Percentiles rank a stretch among this genome's conserved stretches.
Conservation (phyloP, 2,888 invertebrate species). For the Furcula furcula region DNA sequence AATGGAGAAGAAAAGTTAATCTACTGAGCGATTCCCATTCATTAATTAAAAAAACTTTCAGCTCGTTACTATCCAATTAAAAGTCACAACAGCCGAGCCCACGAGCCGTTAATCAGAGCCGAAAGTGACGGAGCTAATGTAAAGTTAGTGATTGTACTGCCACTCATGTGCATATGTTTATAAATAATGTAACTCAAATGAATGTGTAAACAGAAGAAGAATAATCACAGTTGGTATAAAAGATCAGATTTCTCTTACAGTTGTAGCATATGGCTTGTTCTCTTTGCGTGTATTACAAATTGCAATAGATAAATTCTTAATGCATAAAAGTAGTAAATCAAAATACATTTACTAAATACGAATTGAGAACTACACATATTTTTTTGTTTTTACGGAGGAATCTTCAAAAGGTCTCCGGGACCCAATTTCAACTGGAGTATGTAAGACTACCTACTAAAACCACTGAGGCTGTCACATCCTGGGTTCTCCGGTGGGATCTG, state of each 20-base stretch:
- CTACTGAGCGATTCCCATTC: conserved; percentile 53
- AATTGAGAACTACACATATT: too few species aligned
- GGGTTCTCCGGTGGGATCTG: too few species aligned
- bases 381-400: too few species aligned
- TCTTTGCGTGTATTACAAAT: neutral
- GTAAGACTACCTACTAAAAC: too few species aligned
- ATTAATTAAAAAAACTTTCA: conserved; percentile 70
- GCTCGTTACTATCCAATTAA: conserved; percentile 68
- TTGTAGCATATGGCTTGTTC: neutral
- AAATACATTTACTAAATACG: too few species aligned
- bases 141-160: conserved; percentile 12
- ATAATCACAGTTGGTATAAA: neutral
- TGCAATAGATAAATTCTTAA: too few species aligned
- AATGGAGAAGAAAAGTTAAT: conserved; percentile 50
- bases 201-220: neutral
- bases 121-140: conserved; percentile 53
- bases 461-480: too few species aligned
- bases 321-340: too few species aligned
- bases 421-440: too few species aligned
- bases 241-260: neutral
- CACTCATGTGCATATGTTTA: neutral
- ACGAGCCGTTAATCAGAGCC: conserved; percentile 56
- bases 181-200: neutral
- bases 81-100: conserved; percentile 44
- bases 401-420: too few species aligned